Base-by-base conservation (phyloP, 2,888 invertebrate genomes). In the Masnerella sp. region DNA sequence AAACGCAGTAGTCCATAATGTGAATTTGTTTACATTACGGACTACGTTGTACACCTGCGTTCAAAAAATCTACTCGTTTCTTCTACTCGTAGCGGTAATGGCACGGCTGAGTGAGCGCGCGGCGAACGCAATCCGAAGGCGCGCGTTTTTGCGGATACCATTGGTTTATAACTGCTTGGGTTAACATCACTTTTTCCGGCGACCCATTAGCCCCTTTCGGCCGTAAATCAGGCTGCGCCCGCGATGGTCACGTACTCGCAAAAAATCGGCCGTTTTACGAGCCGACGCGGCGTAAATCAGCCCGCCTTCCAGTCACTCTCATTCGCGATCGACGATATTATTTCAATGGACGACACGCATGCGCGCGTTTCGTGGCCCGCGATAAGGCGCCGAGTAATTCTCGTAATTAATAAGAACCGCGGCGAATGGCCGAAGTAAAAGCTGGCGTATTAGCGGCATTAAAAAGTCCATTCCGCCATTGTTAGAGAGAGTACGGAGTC, bases 391-490 rank as follows among this genome's bases (percentile, higher is more conserved):
- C 9, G 72, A 67, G 67, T 59, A 59, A 67, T 61, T 32, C 67
- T 25, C 12, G 22, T 43, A 65, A 74, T 74, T 74, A 74, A 74
- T 74, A 69, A 69, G 56, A 51, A 40, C 52, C 67, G 32, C 61
- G 58, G 40, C 32, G 32, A 54, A 34, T 52, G 43, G 54, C n/a
- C 30, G 62, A 64, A 74, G 74, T 69, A 74, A 74, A 74, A 69
- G 74, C 74, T 54, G 49, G 54, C 49, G 40, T 40, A 65, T 69
- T 69, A 65, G 54, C 40, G 43, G 22, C 38, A 61, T 65, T 65
- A 74, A 74, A 74, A 74, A 59, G 59, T 62, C 36, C 14, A 28
- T 43, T 22, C 28, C 61, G 56, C 56, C 62, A 75, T 75, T 75
- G 74, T 75, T 47, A 62, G 74, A 67, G 70, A 68, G 62, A 54